These are phyloP conservation scores for chimpanzee (Pan troglodytes) DNA, from an alignment of 2,113 vertebrate species.

Conservation along the genomic window NHGRI_mPanTro3-v2.1_pri NC_072404.2:22378501-22379000, in stretches of 20 bases:
- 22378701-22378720: background rate
- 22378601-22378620: background rate
- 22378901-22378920: slow-evolving; percentile 82
- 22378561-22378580: background rate
- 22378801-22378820: slow-evolving; percentile 81
- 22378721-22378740: background rate
- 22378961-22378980: slow-evolving; percentile 13
- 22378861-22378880: slow-evolving; percentile 72
- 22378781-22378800: slow-evolving; percentile 75
- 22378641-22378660: background rate
- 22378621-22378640: background rate
- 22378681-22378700: background rate
- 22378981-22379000: background rate
- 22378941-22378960: background rate
- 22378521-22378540: background rate
- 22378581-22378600: background rate
- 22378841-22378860: slow-evolving; percentile 76
- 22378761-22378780: slow-evolving; percentile 77
- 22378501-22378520: background rate
- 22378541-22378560: slow-evolving; percentile 1
- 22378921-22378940: slow-evolving; percentile 2
- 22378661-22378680: background rate
- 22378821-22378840: slow-evolving; percentile 84
- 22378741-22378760: slow-evolving; percentile 73
- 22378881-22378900: slow-evolving; percentile 56